Percentiles rank a stretch among this genome's conserved stretches.
These are phyloP conservation scores for Noctuana brunneofusca DNA, from an alignment of 2,888 invertebrate genomes.

Conservation along the genomic window DNA sequence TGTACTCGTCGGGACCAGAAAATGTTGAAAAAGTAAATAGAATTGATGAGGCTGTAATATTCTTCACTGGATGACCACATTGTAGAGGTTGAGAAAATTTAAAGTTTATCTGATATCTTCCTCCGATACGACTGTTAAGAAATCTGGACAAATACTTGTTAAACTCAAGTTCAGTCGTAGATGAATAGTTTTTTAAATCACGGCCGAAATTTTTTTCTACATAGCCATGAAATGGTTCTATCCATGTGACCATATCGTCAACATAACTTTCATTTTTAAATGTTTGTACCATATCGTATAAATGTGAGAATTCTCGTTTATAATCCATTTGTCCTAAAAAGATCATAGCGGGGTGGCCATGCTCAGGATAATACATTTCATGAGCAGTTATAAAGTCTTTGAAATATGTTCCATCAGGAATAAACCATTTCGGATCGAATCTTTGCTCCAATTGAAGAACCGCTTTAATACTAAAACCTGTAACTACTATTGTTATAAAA, in stretches of 20 bases:
- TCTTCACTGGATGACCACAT: conserved; percentile 84
- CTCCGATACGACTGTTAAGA: conserved; percentile 86
- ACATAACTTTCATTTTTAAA: conserved; percentile 80
- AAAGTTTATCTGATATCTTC: conserved; percentile 87
- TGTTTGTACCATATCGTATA: conserved; percentile 79
- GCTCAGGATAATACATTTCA: conserved; percentile 85
- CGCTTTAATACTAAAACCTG: conserved; percentile 85
- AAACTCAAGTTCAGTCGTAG: conserved; percentile 81
- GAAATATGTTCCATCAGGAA: conserved; percentile 87
- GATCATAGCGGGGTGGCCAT: conserved; percentile 84
- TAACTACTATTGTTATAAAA: conserved; percentile 81
- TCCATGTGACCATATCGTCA: conserved; percentile 84
- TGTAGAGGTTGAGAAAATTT: conserved; percentile 82
- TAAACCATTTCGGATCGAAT: conserved; percentile 91
- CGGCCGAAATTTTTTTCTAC: conserved; percentile 80
- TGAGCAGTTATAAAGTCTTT: conserved; percentile 83
- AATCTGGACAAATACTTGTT: conserved; percentile 86
- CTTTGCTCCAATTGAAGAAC: conserved; percentile 87
- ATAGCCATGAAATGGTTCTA: conserved; percentile 85
- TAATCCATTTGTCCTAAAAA: conserved; percentile 87
- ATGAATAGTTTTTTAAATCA: conserved; percentile 75
- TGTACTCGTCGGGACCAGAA: conserved; percentile 84
- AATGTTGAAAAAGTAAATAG: conserved; percentile 85
- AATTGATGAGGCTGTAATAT: conserved; percentile 84
- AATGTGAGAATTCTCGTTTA: conserved; percentile 81